Evolutionary conservation across 64 coral and sea anemone genomes (phyloP).

Genomic region (Catalaphyllia jardinei): DNA sequence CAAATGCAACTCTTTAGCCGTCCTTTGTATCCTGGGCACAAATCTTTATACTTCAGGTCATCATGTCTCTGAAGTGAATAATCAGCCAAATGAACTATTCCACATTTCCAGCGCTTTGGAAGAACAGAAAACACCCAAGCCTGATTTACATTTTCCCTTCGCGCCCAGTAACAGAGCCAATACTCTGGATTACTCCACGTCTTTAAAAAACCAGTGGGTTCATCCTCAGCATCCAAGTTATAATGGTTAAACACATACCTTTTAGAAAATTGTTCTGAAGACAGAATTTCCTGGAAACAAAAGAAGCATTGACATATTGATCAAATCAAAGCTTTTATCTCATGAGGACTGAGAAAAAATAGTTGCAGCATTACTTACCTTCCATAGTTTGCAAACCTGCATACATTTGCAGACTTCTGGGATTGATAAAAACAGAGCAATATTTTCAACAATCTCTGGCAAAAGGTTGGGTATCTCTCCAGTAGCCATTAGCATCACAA

Average conservation of each 20-base stretch:
- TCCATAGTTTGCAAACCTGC: conserved; percentile 61
- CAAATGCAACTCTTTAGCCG: conserved; percentile 32
- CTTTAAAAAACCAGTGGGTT: conserved; percentile 32
- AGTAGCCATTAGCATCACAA: neutral
- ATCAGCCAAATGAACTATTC: conserved; percentile 57
- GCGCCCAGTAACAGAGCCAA: conserved; percentile 37
- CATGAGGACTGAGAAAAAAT: too few species aligned
- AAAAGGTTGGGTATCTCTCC: neutral
- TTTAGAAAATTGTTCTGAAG: conserved; percentile 44
- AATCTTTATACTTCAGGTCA: conserved; percentile 60
- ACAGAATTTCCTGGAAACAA: conserved; percentile 2
- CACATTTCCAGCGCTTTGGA: conserved; percentile 64
- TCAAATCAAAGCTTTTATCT: too few species aligned
- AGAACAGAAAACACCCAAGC: conserved; percentile 44
- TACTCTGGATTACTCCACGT: conserved; percentile 3
- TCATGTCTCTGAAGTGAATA: conserved; percentile 32
- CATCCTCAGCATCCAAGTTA: conserved; percentile 48
- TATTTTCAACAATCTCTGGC: conserved; percentile 5
- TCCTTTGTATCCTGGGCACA: conserved; percentile 41
- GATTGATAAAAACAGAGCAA: conserved; percentile 13
- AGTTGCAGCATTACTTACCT: conserved; percentile 17
- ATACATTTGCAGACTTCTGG: conserved; percentile 44
- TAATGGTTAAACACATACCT: conserved; percentile 23
- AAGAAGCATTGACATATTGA: neutral
- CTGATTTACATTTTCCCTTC: neutral